Percentiles rank a stretch among this genome's conserved stretches.
Evolutionary conservation across 2,797 vertebrate genomes (phyloP).

Genomic region (Morelia viridis): DNA sequence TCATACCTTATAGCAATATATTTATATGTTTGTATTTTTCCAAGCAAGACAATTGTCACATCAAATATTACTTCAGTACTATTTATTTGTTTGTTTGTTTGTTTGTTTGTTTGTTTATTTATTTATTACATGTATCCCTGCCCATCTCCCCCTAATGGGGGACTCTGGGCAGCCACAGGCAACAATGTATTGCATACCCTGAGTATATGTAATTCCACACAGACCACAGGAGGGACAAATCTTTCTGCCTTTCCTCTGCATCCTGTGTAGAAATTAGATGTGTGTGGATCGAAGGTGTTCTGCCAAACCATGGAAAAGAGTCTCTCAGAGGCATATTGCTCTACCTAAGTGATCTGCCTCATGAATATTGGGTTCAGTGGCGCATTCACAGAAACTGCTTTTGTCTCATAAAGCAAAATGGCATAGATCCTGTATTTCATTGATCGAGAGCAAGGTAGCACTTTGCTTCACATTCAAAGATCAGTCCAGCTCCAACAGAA

Average conservation of each 20-base stretch:
- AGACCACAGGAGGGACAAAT: neutral
- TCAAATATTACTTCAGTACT: neutral
- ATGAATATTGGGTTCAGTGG: neutral
- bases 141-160: too few species aligned
- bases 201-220: neutral
- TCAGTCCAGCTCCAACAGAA: neutral
- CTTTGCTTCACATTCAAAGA: neutral
- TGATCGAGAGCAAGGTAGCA: neutral
- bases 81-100: too few species aligned
- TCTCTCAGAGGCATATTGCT: neutral
- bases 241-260: neutral
- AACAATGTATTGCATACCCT: neutral
- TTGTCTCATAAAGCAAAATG: neutral
- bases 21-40: neutral
- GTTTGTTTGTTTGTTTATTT: neutral
- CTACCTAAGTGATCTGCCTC: neutral
- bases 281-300: neutral
- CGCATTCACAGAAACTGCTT: neutral
- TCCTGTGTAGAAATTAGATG: neutral
- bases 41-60: neutral
- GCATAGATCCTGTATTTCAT: neutral
- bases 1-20: neutral
- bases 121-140: too few species aligned
- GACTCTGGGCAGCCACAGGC: neutral
- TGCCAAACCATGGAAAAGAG: neutral